Base-by-base conservation (phyloP, 2,113 vertebrate genomes). In the Dipodomys merriami region DNA sequence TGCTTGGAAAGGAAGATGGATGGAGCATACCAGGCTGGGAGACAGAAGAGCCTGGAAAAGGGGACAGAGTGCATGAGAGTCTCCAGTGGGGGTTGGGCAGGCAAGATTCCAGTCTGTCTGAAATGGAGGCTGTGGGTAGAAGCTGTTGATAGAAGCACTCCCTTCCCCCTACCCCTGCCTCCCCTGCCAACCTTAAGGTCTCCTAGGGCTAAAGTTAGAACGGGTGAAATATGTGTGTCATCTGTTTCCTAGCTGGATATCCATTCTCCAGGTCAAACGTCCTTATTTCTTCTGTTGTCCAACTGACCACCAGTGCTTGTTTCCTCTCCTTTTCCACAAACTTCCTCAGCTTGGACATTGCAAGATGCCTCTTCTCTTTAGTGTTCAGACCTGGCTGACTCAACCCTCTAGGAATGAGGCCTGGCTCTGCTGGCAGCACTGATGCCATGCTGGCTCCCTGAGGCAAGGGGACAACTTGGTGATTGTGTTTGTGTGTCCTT, bases 401-500 rank as follows among this genome's bases (percentile, higher is more conserved):
- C 62, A 88, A 27, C 22, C 27, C 30, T 81, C 68, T 16, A 53
- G 93, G 39, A 88, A 72, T 60, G 88, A 49, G 62, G 33, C 10
- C 16, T 22, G 27, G 29, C n/a, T 86, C 67, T 39, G 46, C 46
- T 0, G 29, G 64, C 12, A 67, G 71, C 25, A 39, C 7, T 3
- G 33, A 77, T 65, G 30, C 53, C 53, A 0, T 65, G 57, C 67
- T 62, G 68, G 49, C 30, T 12, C 49, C 67, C 0, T 0, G 18
- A 94, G 64, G 35, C 69, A 39, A 78, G 81, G 89, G n/a, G 68
- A 53, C 29, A 19, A 25, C 44, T 39, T 68, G 85, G 71, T 91
- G 18, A 12, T 60, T 64, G 74, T 20, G 67, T 68, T 83, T 87
- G 27, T 33, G n/a, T 71, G 64, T 77, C 39, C 6, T 7, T 93